Conservation (phyloP, 2,113 vertebrate species). For the Erythrocebus patas region DNA sequence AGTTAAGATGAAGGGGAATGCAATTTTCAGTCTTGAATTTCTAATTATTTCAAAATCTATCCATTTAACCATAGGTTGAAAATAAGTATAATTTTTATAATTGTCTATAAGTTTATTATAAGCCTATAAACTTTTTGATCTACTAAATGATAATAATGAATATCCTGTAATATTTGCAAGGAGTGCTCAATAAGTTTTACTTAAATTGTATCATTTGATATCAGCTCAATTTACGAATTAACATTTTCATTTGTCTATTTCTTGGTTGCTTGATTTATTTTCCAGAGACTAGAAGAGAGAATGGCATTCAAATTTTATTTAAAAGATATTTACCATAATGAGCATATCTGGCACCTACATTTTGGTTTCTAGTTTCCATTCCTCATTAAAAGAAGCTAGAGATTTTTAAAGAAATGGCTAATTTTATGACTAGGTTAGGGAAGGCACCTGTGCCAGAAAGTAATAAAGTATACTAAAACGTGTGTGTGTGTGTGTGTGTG, state of each 20-base stretch:
- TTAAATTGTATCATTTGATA: neutral
- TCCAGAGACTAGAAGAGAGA: neutral
- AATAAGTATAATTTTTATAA: neutral
- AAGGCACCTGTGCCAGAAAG: neutral
- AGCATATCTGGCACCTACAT: neutral
- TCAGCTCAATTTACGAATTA: neutral
- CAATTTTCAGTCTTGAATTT: neutral
- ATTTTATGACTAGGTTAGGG: neutral
- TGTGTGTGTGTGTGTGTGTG: no score
- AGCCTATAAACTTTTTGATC: neutral
- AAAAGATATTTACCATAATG: neutral
- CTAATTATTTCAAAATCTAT: conserved; percentile 1
- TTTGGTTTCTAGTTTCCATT: conserved; percentile 11
- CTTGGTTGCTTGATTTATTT: neutral
- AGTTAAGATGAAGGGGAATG: conserved; percentile 4
- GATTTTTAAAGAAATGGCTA: neutral
- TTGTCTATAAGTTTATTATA: neutral
- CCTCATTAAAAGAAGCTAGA: neutral
- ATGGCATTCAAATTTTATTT: neutral
- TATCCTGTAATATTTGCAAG: neutral
- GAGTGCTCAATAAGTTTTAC: neutral
- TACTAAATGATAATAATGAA: neutral
- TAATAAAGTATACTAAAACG: neutral
- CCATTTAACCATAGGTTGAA: neutral
- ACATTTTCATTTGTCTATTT: neutral